Evolutionary conservation across 2,888 invertebrate species (phyloP).

Genomic region (Rhingia campestris): DNA sequence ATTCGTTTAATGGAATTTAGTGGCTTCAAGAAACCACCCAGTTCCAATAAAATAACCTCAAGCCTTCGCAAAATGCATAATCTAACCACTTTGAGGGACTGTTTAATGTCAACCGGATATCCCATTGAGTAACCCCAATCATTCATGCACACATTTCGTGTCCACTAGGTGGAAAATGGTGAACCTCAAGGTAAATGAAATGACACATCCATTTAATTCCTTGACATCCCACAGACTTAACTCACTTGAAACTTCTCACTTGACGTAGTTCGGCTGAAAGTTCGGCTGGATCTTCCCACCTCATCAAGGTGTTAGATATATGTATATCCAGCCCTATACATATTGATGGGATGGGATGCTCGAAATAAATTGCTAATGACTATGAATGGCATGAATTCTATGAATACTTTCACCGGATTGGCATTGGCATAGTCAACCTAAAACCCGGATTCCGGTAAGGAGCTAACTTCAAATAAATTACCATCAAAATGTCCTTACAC

Average conservation of each 20-base stretch:
- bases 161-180: conserved; percentile 37
- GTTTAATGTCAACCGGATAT: conserved; percentile 6
- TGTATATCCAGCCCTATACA: not conserved
- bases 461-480: conserved; percentile 67
- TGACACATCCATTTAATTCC: conserved; percentile 63
- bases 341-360: conserved; percentile 1
- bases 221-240: conserved; percentile 65
- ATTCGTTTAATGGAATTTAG: too few relatives aligned
- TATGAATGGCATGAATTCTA: conserved; percentile 57
- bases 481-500: conserved; percentile 47
- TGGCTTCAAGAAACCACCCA: conserved; percentile 41
- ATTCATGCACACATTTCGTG: not conserved
- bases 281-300: not conserved
- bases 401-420: conserved; percentile 54
- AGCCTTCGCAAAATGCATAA: conserved; percentile 1
- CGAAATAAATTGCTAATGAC: conserved; percentile 66
- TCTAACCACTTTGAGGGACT: not conserved
- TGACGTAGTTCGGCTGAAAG: not conserved
- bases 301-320: not conserved
- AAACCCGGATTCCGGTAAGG: conserved; percentile 14
- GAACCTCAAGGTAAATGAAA: conserved; percentile 54
- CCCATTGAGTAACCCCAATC: not conserved
- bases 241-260: conserved; percentile 23
- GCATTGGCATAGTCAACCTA: conserved; percentile 32
- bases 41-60: conserved; percentile 31